phyloP scores from a whole-genome alignment of 2,797 vertebrate genomes.

The Pyrrhura leucotis region DNA sequence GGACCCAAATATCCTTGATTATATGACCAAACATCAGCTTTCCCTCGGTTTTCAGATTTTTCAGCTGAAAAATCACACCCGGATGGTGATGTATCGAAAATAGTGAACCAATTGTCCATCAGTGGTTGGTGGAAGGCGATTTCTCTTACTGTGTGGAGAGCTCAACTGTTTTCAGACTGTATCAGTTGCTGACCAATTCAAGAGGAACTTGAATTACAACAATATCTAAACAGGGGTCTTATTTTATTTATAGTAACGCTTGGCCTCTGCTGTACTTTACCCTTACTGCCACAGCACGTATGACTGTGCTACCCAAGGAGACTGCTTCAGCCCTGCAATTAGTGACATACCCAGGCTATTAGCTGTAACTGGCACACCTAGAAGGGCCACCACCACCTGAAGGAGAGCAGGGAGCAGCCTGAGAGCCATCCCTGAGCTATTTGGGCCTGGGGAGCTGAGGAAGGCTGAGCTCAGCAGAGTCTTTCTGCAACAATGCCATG shows the following conservation, averaged over 20 bases:
- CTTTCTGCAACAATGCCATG: fast-evolving
- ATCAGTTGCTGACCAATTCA: not conserved
- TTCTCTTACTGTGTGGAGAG: not conserved
- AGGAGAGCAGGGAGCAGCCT: not conserved
- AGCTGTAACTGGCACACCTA: not conserved
- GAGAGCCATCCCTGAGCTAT: not conserved
- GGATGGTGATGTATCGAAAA: not conserved
- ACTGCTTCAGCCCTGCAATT: not conserved
- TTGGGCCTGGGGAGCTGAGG: not conserved
- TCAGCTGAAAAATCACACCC: not conserved
- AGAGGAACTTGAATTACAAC: not conserved
- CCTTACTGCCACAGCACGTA: fast-evolving
- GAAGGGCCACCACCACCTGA: fast-evolving
- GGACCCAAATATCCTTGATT: not conserved
- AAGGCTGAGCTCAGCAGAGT: not conserved
- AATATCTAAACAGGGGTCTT: not conserved
- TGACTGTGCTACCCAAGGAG: not conserved
- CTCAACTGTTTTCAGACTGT: not conserved
- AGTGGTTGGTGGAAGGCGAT: not conserved
- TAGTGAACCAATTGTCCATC: not conserved
- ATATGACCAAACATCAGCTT: not conserved
- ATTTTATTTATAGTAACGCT: not conserved
- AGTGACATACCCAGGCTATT: not conserved
- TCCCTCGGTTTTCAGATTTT: not conserved
- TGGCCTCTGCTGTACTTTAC: not conserved